Base-by-base conservation (phyloP, 2,888 invertebrate genomes). In the Cenopis cana region DNA sequence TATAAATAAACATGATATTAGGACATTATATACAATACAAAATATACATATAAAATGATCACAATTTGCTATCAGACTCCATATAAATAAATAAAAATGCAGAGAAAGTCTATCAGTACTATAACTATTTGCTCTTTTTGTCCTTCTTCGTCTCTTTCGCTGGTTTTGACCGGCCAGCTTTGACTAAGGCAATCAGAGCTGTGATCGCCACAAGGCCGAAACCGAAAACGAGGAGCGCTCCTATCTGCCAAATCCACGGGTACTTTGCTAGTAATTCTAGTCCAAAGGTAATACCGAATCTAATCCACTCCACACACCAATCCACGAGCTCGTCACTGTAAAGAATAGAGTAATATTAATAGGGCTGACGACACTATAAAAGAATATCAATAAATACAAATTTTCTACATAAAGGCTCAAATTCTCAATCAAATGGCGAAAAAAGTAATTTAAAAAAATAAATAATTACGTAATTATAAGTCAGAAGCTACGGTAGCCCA, bases 191-290 rank as follows among this genome's bases (percentile, higher is more conserved):
- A 74, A 94, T 93, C 3, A 93, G 79, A 12, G 93, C 92, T 50
- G 94, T 94, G 14, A 94, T 77, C 6, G 87, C 91, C 0, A 94
- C 94, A 36, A 94, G 81, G 4, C 94, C 90, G 74, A 94, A 94
- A n/a, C 94, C 94, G n/a, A n/a, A n/a, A n/a, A n/a, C n/a, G n/a
- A n/a, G n/a, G n/a, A n/a, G n/a, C 41, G 84, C 86, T 0, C 85
- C 92, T 68, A 93, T 90, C 79, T 92, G 92, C 93, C 93, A 94
- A 56, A 94, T 85, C 93, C 93, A 94, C 12, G 93, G 94, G 79
- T 93, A 81, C 76, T 87, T 82, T 1, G 83, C 80, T 55, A 93
- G 80, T 46, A 93, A 79, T 3, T 90, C 86, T 12, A 92, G 72
- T 24, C 85, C 91, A 75, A 87, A 84, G 20, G 85, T 85, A 36